Conservation (phyloP, 2,797 vertebrate genomes). For the Oreochromis mossambicus region DNA sequence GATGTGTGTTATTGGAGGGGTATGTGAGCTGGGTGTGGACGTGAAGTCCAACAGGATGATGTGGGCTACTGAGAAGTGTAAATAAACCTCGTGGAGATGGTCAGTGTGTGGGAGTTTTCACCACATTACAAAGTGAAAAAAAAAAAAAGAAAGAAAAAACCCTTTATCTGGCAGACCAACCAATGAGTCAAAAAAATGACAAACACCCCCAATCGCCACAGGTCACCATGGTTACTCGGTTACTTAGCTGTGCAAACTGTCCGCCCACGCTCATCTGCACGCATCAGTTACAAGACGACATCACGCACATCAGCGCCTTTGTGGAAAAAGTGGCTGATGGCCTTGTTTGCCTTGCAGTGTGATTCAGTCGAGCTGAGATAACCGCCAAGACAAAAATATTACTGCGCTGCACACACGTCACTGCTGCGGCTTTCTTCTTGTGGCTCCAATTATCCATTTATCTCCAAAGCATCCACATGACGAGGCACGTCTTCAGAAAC, state of each 20-base stretch:
- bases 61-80: slow-evolving; percentile 12
- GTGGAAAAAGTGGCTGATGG: not conserved
- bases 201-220: not conserved
- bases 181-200: slow-evolving; percentile 49
- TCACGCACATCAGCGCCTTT: not conserved
- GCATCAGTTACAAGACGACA: not conserved
- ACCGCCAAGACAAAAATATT: not conserved
- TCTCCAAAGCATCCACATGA: slow-evolving; percentile 9
- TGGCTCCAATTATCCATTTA: slow-evolving; percentile 6
- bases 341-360: slow-evolving; percentile 9
- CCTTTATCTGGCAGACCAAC: slow-evolving; percentile 4
- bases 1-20: not conserved
- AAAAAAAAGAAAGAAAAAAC: not conserved
- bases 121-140: slow-evolving; percentile 21
- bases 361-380: slow-evolving; percentile 3
- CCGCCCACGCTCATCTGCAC: slow-evolving; percentile 18
- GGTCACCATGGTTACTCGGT: slow-evolving; percentile 30
- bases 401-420: not conserved
- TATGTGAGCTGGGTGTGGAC: not conserved
- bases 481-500: not conserved
- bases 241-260: slow-evolving; percentile 32
- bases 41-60: not conserved
- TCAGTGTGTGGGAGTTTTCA: slow-evolving; percentile 10
- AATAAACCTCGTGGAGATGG: not conserved
- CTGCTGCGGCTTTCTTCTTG: not conserved